Conservation (phyloP, 1,140 invertebrate genomes). For the Hylaeus anthracinus region DNA sequence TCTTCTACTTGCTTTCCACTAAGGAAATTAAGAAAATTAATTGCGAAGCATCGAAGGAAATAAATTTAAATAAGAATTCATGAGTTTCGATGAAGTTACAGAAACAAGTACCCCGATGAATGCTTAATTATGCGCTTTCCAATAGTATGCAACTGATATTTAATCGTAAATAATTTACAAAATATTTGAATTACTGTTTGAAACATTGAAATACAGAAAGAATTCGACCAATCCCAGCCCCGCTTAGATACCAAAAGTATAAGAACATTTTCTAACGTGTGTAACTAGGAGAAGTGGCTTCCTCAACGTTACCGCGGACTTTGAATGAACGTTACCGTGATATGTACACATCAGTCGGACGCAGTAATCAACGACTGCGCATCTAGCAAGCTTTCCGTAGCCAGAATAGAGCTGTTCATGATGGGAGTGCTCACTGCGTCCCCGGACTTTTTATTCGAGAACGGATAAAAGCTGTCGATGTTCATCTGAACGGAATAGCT, state of each 20-base stretch:
- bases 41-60: too few species aligned
- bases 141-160: too few species aligned
- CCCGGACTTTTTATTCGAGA: conserved; percentile 74
- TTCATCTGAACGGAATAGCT: conserved; percentile 73
- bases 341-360: conserved; percentile 71
- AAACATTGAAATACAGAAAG: too few species aligned
- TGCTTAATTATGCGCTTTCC: too few species aligned
- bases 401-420: conserved; percentile 76
- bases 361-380: conserved; percentile 75
- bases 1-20: too few species aligned
- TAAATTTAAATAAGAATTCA: too few species aligned
- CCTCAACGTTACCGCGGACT: neutral
- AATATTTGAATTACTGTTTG: too few species aligned
- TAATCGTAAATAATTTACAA: too few species aligned
- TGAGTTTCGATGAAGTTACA: too few species aligned
- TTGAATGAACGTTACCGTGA: neutral
- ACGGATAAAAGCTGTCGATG: conserved; percentile 79
- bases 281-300: neutral
- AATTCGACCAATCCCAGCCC: too few species aligned
- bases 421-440: conserved; percentile 75
- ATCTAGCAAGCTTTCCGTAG: conserved; percentile 76
- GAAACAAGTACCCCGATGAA: too few species aligned
- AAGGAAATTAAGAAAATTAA: too few species aligned
- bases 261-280: neutral
- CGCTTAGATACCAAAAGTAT: conserved; percentile 15